Conservation (phyloP, 2,888 invertebrate genomes). For the Branchellion lobata region DNA sequence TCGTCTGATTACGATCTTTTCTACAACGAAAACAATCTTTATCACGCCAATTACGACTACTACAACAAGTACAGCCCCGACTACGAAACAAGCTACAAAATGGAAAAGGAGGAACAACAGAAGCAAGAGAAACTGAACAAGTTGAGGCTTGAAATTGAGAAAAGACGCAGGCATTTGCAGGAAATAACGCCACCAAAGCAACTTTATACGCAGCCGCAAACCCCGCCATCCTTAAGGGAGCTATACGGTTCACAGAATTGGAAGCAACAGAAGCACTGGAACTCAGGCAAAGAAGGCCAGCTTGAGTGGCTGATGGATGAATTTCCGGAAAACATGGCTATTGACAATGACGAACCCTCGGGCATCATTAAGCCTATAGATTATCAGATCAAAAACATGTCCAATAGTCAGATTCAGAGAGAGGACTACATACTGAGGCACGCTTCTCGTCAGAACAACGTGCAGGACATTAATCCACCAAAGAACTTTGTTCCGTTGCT, state of each 20-base stretch:
- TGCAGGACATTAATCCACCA: constrained; percentile 2
- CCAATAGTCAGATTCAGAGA: neutral
- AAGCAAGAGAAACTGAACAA: constrained; percentile 67
- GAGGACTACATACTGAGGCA: constrained; percentile 2
- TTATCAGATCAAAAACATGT: constrained; percentile 53
- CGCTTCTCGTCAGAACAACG: neutral
- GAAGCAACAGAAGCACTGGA: neutral
- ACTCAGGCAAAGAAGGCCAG: neutral
- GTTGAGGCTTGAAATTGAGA: constrained; percentile 68
- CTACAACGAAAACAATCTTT: constrained; percentile 15
- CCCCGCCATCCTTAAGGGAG: constrained; percentile 24
- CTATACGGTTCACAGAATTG: constrained; percentile 12
- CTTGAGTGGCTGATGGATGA: constrained; percentile 12
- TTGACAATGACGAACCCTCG: constrained; percentile 51
- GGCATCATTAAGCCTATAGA: constrained; percentile 61
- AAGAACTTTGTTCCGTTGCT: neutral
- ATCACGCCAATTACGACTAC: constrained; percentile 39
- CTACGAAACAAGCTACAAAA: constrained; percentile 64
- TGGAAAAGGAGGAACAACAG: constrained; percentile 67
- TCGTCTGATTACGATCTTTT: constrained; percentile 12
- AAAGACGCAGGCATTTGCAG: constrained; percentile 67
- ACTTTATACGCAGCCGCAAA: constrained; percentile 62
- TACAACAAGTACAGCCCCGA: constrained; percentile 31
- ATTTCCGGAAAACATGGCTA: neutral
- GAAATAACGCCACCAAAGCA: constrained; percentile 66